These are phyloP conservation scores for Dermolepida albohirtum DNA, from an alignment of 2,888 invertebrate species.

Conservation along the genomic window DNA sequence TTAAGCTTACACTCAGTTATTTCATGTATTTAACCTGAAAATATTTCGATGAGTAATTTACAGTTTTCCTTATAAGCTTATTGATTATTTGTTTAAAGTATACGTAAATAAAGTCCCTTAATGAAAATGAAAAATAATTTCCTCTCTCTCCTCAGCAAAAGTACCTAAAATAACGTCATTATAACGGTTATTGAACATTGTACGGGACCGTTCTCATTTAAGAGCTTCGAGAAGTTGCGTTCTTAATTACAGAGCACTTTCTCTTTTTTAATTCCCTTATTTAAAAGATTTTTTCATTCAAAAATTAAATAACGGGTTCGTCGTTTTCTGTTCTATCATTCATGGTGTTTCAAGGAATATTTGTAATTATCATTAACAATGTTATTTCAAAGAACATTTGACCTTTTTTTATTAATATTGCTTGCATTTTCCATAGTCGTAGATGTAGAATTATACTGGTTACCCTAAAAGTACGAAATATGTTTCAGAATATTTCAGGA, in stretches of 20 bases:
- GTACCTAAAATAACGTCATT: conserved; percentile 35
- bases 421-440: too few species aligned
- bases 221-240: conserved; percentile 24
- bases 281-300: conserved; percentile 22
- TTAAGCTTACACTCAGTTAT: too few species aligned
- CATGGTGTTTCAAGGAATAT: neutral
- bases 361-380: conserved; percentile 22
- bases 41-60: neutral
- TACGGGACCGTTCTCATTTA: conserved; percentile 17
- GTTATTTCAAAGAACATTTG: neutral
- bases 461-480: too few species aligned
- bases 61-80: neutral
- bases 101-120: conserved; percentile 28
- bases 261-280: conserved; percentile 27
- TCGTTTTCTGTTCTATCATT: conserved; percentile 5
- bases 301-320: conserved; percentile 3
- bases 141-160: conserved; percentile 20
- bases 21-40: too few species aligned
- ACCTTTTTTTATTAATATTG: too few species aligned
- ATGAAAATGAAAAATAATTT: conserved; percentile 32
- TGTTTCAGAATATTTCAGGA: too few species aligned
- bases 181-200: conserved; percentile 34
- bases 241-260: conserved; percentile 32
- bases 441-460: too few species aligned
- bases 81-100: conserved; percentile 15